Evolutionary conservation across 1,140 invertebrate genomes (phyloP), one percentile per base, ranked within the genome.

Genomic region (Drosophila lowei): DNA sequence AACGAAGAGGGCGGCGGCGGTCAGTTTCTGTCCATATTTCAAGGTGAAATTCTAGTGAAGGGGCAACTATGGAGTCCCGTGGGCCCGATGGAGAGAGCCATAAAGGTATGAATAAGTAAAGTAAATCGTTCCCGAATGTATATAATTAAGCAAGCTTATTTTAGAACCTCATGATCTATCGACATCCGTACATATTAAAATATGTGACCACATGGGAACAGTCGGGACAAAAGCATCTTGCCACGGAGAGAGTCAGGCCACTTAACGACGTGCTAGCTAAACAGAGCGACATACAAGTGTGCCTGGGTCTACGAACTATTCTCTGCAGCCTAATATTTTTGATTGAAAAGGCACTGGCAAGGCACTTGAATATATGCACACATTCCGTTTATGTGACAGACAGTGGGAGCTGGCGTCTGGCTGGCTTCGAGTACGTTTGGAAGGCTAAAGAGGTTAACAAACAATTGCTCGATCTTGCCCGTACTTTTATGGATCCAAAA

Each of bases 351-450:
- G 96, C 95, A 46, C 79, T 91, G n/a, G 93, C 94, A 41, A 95
- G 95, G 18, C 97, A 97, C 88, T 96, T 97, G 57, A 97, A 97
- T 92, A 92, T 98, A 16, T 95, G 95, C 81, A 93, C 94, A 60
- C 93, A 94, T 72, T 94, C 96, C n/a, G 93, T 98, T 59, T 97
- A 96, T 92, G 94, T 97, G 3, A 94, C 94, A 7, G 92, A 93
- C 13, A 95, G 97, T 91, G 96, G 96, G 6, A 94, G 93, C 61
- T 97, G 96, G 96, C 96, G 95, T 90, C 92, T 98, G 13, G 96
- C 95, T 16, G 96, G 96, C 4, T 92, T 97, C 55, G 96, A 97
- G 89, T 96, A 95, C 92, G 92, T 96, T 0, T 96, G 95, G 91
- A 93, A 93, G 75, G 94, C 95, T 79, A 92, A 92, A 57, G 95